Evolutionary conservation across 2,113 vertebrate species (phyloP), one percentile per base, ranked within the genome.

Genomic region (Arizona elegans): DNA sequence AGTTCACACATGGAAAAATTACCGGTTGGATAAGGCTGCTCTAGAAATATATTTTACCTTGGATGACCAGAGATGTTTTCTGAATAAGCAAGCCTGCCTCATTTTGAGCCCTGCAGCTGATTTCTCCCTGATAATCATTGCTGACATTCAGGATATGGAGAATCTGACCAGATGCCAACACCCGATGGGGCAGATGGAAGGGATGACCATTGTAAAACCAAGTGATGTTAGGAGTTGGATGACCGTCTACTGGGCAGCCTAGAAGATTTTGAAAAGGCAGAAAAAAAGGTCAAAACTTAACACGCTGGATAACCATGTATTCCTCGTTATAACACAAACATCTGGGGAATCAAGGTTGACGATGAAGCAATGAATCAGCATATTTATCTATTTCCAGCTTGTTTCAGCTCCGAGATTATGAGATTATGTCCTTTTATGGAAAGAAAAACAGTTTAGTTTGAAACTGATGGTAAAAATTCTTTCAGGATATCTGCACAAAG

Each of bases 61-160:
- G 97, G 95, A 98, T 90, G 89, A 94, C 81, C 54, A 98, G 26
- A 43, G 95, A 96, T 0, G 95, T 89, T 88, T 97, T 98, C 81
- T 98, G 98, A 6, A 90, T 21, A 1, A 98, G 97, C 0, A 62
- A 91, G 8, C 98, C 98, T 21, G 97, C 98, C 55, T 98, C 97
- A 65, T 98, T 98, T 94, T 98, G 97, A 91, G 98, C 97, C n/a
- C 97, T 93, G 94, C 98, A 98, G 94, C 96, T 97, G 95, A 98
- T 97, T 96, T 98, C 97, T 29, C 98, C 96, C 65, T 94, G 94
- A 87, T 93, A 93, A 55, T 88, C 95, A 43, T 95, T 94, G 65
- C 95, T 98, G 56, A 98, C 85, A 0, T 98, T 98, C 33, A 95
- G n/a, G 90, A 98, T 94, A 26, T 96, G 97, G 93, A 98, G 97